Conservation (phyloP, 1,140 invertebrate species). For the Trichonephila clavipes region DNA sequence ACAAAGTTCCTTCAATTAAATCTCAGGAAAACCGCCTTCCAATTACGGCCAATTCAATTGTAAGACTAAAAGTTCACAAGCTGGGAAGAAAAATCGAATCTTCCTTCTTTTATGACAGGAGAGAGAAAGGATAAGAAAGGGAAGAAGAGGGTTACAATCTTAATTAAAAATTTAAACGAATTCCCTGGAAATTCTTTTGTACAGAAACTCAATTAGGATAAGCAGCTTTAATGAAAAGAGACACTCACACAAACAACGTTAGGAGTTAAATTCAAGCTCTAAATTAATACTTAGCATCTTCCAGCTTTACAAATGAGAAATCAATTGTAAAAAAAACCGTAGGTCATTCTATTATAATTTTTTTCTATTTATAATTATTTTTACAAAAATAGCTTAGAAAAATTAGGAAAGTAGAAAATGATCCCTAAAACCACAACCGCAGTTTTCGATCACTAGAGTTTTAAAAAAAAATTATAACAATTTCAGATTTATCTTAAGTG, state of each 20-base stretch:
- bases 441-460: neutral
- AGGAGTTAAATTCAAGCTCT: neutral
- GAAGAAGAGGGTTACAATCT: slow-evolving; percentile 14
- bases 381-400: neutral
- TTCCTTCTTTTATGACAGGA: slow-evolving; percentile 59
- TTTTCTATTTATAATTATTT: neutral
- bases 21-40: slow-evolving; percentile 57
- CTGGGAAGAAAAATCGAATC: slow-evolving; percentile 49
- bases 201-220: slow-evolving; percentile 54
- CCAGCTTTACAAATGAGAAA: neutral
- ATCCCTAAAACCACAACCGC: neutral
- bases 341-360: neutral
- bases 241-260: slow-evolving; percentile 5
- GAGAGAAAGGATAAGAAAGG: neutral
- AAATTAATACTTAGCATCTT: neutral
- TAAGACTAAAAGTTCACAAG: slow-evolving; percentile 40
- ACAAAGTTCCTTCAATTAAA: slow-evolving; percentile 65
- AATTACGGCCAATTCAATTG: slow-evolving; percentile 67
- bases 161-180: slow-evolving; percentile 74
- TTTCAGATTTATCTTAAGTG: neutral
- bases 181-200: slow-evolving; percentile 66
- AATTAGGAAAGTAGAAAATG: neutral
- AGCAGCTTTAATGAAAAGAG: slow-evolving; percentile 52
- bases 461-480: neutral
- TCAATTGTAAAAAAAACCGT: neutral